Evolutionary conservation across 2,113 vertebrate genomes (phyloP).

Genomic region (Hemiprocne comata): DNA sequence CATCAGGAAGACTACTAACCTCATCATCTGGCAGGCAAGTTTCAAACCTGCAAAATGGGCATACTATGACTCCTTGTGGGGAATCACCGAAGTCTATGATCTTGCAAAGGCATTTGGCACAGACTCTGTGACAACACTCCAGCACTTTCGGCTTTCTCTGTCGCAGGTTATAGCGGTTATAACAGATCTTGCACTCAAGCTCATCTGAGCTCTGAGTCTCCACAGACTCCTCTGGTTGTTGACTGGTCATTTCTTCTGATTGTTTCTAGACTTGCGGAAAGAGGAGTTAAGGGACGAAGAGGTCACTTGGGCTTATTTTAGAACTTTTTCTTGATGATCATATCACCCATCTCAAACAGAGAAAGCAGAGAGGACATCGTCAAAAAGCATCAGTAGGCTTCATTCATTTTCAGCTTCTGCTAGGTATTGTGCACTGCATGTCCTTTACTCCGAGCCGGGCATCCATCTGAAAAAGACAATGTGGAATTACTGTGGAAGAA

Average conservation of each 20-base stretch:
- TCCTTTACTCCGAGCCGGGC: not conserved
- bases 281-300: not conserved
- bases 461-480: slow-evolving; percentile 36
- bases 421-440: not conserved
- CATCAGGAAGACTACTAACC: slow-evolving; percentile 86
- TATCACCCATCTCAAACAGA: not conserved
- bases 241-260: slow-evolving; percentile 78
- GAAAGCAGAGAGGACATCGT: not conserved
- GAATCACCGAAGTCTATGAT: slow-evolving; percentile 90
- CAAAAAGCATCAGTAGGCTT: not conserved
- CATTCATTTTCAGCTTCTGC: slow-evolving; percentile 60
- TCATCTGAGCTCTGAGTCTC: slow-evolving; percentile 82
- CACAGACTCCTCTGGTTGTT: slow-evolving; percentile 62
- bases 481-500: slow-evolving; percentile 42
- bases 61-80: slow-evolving; percentile 85
- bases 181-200: slow-evolving; percentile 97
- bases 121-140: slow-evolving; percentile 90
- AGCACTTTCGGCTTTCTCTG: slow-evolving; percentile 90
- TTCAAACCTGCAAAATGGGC: slow-evolving; percentile 92
- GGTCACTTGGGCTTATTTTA: not conserved
- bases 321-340: not conserved
- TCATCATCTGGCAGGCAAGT: slow-evolving; percentile 84
- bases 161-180: slow-evolving; percentile 86
- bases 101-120: slow-evolving; percentile 91
- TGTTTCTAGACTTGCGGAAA: not conserved